Conservation (phyloP, 2,797 vertebrate genomes). For the Urocyon cinereoargenteus region DNA sequence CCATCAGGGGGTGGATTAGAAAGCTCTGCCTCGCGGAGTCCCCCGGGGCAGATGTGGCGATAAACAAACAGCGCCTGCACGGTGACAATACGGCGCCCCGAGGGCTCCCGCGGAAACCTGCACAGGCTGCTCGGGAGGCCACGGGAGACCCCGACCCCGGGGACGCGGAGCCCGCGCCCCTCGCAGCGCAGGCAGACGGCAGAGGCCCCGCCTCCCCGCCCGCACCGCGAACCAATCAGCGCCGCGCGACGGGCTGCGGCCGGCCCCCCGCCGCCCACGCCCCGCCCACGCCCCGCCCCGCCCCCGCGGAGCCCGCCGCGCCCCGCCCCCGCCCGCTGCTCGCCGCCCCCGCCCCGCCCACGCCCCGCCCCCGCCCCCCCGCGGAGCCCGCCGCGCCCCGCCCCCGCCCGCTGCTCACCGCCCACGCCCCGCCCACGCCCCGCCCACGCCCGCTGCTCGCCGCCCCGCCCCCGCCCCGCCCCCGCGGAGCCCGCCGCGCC, state of each 20-base stretch:
- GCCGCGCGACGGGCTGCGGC: background rate
- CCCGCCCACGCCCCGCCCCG: background rate
- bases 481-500: background rate
- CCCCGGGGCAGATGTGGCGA: conserved; percentile 45
- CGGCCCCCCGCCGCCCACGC: background rate
- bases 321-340: background rate
- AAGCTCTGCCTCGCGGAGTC: background rate
- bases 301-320: too few relatives aligned
- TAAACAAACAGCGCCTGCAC: conserved; percentile 53
- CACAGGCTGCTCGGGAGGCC: conserved; percentile 29
- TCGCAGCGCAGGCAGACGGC: background rate
- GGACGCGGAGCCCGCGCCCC: background rate
- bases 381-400: background rate
- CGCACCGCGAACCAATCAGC: background rate
- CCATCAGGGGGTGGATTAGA: conserved; percentile 50
- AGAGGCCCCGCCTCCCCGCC: background rate
- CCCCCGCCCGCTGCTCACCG: too few relatives aligned
- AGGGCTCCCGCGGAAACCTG: conserved; percentile 45
- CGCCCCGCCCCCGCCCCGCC: background rate
- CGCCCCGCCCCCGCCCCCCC: too few relatives aligned
- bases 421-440: background rate
- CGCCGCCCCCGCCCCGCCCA: background rate
- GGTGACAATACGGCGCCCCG: background rate
- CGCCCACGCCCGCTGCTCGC: too few relatives aligned
- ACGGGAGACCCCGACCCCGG: background rate